Conservation (phyloP, 2,888 invertebrate genomes). For the Hybos culiciformis region DNA sequence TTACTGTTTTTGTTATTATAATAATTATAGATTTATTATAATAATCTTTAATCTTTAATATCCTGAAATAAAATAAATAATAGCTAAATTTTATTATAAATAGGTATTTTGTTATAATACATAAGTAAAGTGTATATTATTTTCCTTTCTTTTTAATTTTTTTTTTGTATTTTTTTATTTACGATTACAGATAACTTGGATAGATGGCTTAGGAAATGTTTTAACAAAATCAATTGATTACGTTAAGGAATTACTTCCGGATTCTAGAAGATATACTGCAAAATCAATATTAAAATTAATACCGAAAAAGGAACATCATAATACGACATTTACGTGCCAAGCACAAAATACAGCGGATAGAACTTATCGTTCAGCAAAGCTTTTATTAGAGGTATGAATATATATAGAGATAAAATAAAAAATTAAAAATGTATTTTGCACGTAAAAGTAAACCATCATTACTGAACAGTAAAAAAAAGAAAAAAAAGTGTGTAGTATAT, state of each 20-base stretch:
- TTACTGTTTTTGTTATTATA: no score
- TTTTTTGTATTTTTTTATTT: background rate
- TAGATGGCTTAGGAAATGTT: conserved; percentile 75
- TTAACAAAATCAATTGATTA: conserved; percentile 68
- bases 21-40: no score
- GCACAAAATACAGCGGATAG: conserved; percentile 84
- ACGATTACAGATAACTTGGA: conserved; percentile 68
- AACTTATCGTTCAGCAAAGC: conserved; percentile 64
- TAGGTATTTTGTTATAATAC: background rate
- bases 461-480: no score
- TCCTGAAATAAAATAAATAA: background rate
- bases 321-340: conserved; percentile 82
- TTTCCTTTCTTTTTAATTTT: background rate
- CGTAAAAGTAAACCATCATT: no score
- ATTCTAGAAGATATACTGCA: conserved; percentile 71
- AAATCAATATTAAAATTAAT: conserved; percentile 70
- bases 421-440: no score
- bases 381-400: conserved; percentile 59
- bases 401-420: background rate
- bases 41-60: no score
- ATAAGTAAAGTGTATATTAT: background rate
- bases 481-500: no score
- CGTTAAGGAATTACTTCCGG: conserved; percentile 58
- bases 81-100: background rate
- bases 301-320: conserved; percentile 78